Percentiles rank a stretch among this genome's conserved stretches.
Evolutionary conservation across 2,888 invertebrate species (phyloP).

Genomic region (Scaptomyza reducta): DNA sequence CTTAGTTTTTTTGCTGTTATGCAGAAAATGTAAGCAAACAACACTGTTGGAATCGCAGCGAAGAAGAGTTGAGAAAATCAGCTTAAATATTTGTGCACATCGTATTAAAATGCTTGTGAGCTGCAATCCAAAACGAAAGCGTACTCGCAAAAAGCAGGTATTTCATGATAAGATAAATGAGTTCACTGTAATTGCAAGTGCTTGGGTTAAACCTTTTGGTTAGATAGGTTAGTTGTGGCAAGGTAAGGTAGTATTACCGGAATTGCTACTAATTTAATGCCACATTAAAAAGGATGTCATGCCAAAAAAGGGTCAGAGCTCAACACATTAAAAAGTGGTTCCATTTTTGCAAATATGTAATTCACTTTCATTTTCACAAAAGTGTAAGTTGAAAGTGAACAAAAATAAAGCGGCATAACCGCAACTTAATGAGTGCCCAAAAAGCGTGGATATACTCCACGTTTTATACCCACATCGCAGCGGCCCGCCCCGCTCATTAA

Average conservation of each 20-base stretch:
- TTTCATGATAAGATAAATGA: not conserved
- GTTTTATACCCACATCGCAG: not conserved
- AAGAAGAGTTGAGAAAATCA: not conserved
- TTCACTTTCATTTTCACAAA: constrained; percentile 52
- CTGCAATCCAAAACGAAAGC: not conserved
- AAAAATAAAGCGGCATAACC: constrained; percentile 68
- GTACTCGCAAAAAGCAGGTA: too few species aligned
- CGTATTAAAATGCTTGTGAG: not conserved
- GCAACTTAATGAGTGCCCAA: constrained; percentile 72
- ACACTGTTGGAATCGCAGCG: not conserved
- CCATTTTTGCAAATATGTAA: constrained; percentile 33
- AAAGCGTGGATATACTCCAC: constrained; percentile 25
- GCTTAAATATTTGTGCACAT: constrained; percentile 7
- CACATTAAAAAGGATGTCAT: constrained; percentile 13
- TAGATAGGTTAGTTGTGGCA: not conserved
- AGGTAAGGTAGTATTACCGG: not conserved
- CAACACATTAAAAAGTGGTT: constrained; percentile 23
- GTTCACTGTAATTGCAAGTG: constrained; percentile 1
- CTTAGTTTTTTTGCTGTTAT: not conserved
- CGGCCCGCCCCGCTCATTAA: constrained; percentile 73
- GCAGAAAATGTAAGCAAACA: not conserved
- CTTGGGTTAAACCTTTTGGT: not conserved
- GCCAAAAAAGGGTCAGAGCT: constrained; percentile 9
- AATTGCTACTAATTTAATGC: constrained; percentile 6
- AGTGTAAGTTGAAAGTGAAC: constrained; percentile 41